Conservation (phyloP, 2,113 vertebrate genomes). For the Sceloporus undulatus region DNA sequence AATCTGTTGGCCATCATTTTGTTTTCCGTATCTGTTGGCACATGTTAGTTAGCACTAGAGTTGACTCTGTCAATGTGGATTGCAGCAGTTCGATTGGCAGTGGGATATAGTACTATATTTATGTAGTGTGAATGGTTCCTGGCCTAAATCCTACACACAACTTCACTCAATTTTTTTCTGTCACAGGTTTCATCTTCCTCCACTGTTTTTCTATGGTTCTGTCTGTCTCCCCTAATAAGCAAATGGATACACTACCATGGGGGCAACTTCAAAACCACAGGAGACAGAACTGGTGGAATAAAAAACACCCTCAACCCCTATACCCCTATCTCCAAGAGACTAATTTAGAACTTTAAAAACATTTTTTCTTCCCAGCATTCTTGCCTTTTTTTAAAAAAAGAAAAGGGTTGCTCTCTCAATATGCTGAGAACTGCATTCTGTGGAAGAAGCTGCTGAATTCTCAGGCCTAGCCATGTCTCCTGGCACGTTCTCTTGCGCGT, state of each 20-base stretch:
- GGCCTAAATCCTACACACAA: neutral
- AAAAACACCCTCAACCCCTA: accelerated
- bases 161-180: neutral
- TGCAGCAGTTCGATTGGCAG: too few species aligned
- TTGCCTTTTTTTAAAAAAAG: neutral
- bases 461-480: slow-evolving; percentile 1
- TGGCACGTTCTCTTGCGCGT: slow-evolving; percentile 19
- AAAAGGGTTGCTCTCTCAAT: neutral
- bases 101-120: too few species aligned
- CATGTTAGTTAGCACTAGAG: too few species aligned
- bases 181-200: neutral
- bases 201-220: neutral
- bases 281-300: neutral
- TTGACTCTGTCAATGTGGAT: neutral
- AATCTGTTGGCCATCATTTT: too few species aligned
- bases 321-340: neutral
- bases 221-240: neutral
- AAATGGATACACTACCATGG: too few species aligned
- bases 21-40: too few species aligned
- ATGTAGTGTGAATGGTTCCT: too few species aligned
- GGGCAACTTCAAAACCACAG: too few species aligned
- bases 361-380: neutral
- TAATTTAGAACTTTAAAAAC: neutral
- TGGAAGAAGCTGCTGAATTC: slow-evolving; percentile 49
- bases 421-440: slow-evolving; percentile 26